Base-by-base conservation (phyloP, 2,113 vertebrate species). In the Syrrhaptes paradoxus region DNA sequence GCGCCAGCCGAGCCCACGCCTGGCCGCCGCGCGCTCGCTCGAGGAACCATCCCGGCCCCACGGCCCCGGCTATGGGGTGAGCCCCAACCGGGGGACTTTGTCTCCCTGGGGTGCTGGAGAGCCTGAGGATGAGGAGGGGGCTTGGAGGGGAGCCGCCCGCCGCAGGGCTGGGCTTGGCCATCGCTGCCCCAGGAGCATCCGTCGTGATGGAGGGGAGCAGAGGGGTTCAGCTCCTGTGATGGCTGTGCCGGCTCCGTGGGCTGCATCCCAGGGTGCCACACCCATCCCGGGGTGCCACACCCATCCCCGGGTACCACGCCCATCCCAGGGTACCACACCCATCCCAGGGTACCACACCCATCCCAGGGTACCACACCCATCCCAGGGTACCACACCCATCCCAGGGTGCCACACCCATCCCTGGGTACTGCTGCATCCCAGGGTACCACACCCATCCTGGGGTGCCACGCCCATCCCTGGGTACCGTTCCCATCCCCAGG, bases 161-260 rank as follows among this genome's bases (percentile, higher is more conserved):
- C 0, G 0, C 0, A 17, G 18, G 13, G 4, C 1, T 13, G 48
- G 11, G 11, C 31, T 65, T 4, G 3, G 71, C 7, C 34, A 1
- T 2, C 3, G 3, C 31, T 1, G 2, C 31, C 34, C 10, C 3
- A 1, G 57, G 49, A 63, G 59, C 49, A 6, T 20, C 14, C 72
- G 36, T 9, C 1, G 21, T 4, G 32, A 12, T 0, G 13, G 17
- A 45, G 26, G 14, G 68, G 67, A n/a, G 58, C 13, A 17, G 51
- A 19, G 45, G 26, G 3, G 34, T 2, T 51, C 0, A 0, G 66
- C 19, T 70, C 63, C 1, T 3, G 7, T 2, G 0, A 9, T 0
- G 11, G 8, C 24, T 10, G 66, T 2, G 2, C 28, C 3, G 2
- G 5, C 28, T 32, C 29, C 11, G 57, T 1, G 49, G 49, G 41